Evolutionary conservation across 2,797 vertebrate genomes (phyloP), one percentile per base, ranked within the genome.

Genomic region (Xenentodon cancila): DNA sequence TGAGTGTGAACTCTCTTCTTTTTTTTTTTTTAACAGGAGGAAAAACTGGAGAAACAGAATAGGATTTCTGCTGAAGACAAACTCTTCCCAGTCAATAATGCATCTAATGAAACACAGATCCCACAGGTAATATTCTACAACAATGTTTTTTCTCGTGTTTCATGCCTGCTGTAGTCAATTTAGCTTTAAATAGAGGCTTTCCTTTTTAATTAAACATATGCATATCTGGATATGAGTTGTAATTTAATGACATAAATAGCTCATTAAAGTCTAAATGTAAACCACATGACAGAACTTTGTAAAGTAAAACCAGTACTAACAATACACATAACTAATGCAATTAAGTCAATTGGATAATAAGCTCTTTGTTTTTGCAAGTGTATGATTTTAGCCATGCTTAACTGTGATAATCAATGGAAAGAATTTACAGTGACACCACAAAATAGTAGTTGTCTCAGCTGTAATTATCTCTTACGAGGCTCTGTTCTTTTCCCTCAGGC

Each of bases 31-130:
- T 46, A 37, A 42, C 67, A 93, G 92, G 70, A 88, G 59, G 40
- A 91, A 71, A 72, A 91, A 81, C 74, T 93, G 92, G 93, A 92
- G 75, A 32, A 84, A 84, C 59, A 88, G 82, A 73, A 75, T 92
- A 9, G 17, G 79, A 25, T 54, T 87, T 11, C 37, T 92, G n/a
- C 52, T 91, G 77, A 91, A 87, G 80, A 79, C 25, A 6, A 82
- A 71, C 12, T 77, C 85, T 4, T 71, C 82, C 3, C 22, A 45
- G 2, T 53, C 81, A 0, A 18, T 71, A 13, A 27, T 71, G 11
- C 56, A 63, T 19, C 22, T 32, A 0, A 53, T 17, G 34, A 87
- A 58, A 20, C 81, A 56, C 68, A 79, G 69, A 77, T 5, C 79
- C 1, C 73, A 77, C 82, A 87, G 87, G 92, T 93, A 40, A 40